Evolutionary conservation across 1,140 invertebrate genomes (phyloP).

Genomic region (Reticulitermes speratus): DNA sequence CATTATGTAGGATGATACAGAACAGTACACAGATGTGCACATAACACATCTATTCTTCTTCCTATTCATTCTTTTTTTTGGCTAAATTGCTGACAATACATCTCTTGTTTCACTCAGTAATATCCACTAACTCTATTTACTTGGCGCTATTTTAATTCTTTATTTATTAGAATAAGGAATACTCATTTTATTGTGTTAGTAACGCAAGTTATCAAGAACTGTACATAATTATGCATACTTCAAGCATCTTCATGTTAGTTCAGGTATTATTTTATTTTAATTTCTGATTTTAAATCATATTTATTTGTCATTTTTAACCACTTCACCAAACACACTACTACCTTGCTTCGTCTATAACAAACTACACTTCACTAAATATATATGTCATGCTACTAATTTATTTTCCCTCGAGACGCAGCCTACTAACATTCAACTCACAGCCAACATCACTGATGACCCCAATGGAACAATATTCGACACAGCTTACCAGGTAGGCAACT

Average conservation of each 20-base stretch:
- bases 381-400: neutral
- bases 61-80: neutral
- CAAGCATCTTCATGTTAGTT: neutral
- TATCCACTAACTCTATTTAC: neutral
- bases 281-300: neutral
- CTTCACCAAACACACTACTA: neutral
- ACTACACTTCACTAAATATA: neutral
- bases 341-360: neutral
- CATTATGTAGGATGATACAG: neutral
- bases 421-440: neutral
- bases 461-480: neutral
- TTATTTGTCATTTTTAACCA: neutral
- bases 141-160: constrained; percentile 8
- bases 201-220: constrained; percentile 1
- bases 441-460: constrained; percentile 12
- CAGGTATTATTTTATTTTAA: neutral
- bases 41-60: neutral
- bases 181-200: neutral
- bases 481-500: neutral
- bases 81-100: neutral
- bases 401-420: neutral
- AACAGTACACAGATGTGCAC: neutral
- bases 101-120: neutral
- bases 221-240: neutral
- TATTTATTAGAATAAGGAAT: constrained; percentile 13